Percentiles rank a stretch among this genome's conserved stretches.
These are phyloP conservation scores for Drosophila melanogaster DNA, from an alignment of 1,140 invertebrate genomes.

Conservation along the genomic window DNA sequence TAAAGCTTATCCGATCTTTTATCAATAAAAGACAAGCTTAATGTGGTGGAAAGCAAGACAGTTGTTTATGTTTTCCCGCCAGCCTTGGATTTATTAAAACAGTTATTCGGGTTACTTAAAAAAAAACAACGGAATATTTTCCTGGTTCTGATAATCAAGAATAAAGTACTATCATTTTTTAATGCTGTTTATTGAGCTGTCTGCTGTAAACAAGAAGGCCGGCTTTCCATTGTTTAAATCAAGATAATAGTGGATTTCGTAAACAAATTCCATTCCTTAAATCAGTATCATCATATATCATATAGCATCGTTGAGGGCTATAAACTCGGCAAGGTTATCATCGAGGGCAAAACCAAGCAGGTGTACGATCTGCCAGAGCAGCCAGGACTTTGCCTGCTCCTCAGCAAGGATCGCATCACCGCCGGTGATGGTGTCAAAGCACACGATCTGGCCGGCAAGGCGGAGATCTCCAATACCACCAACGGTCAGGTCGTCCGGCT, in stretches of 20 bases:
- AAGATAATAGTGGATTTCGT: no score
- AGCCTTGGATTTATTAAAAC: no score
- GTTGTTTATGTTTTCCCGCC: no score
- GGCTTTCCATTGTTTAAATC: not conserved
- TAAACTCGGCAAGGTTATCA: constrained; percentile 90
- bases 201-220: not conserved
- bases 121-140: not conserved
- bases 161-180: no score
- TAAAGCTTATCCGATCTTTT: no score
- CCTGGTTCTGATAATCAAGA: not conserved
- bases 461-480: constrained; percentile 95
- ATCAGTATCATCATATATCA: no score
- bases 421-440: constrained; percentile 97
- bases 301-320: constrained; percentile 88
- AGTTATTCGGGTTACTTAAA: not conserved
- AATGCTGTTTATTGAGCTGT: not conserved
- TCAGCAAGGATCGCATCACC: constrained; percentile 98
- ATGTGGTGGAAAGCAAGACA: no score
- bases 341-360: constrained; percentile 98
- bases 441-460: constrained; percentile 96
- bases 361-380: constrained; percentile 91
- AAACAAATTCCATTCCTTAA: no score
- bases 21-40: no score
- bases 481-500: constrained; percentile 96
- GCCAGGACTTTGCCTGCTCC: constrained; percentile 89